Evolutionary conservation across 30 jellyfish, hydroid and myxozoan genomes (phyloP), one percentile per base, ranked within the genome.

Genomic region (Morbakka virulenta): DNA sequence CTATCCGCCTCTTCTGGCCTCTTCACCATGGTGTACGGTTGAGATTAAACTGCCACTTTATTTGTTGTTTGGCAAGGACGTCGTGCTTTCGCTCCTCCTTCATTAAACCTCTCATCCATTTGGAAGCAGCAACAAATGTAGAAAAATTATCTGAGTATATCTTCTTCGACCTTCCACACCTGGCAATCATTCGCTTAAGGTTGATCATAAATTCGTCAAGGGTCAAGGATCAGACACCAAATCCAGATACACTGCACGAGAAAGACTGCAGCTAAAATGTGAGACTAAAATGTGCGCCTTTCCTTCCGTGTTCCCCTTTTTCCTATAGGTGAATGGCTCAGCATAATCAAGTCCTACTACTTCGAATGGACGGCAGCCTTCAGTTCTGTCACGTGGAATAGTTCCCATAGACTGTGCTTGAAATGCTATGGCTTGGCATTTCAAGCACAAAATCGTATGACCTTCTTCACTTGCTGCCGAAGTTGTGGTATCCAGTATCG

Each of bases 1-100:
- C 71, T 71, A 57, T 11, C 24, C 88, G 62, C 83, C 64, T 82
- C 62, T 28, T 61, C 72, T 76, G 88, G 27, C 88, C 88, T 9
- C 84, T 82, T 82, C 88, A 76, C 84, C 88, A 76, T 30, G 88
- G 84, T 12, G 88, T 82, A 20, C 82, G 12, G 34, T 82, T 76
- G 26, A 76, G 83, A 63, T 76, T 76, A 70, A 76, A 76, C 71
- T 76, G 88, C 85, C 88, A 76, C 49, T 21, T 29, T 24, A 76
- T n/a, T n/a, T n/a, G n/a, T n/a, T n/a, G n/a, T n/a, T n/a, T n/a
- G n/a, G n/a, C n/a, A n/a, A n/a, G n/a, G n/a, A n/a, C n/a, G n/a
- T n/a, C n/a, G n/a, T n/a, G n/a, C n/a, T n/a, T n/a, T n/a, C n/a
- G n/a, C n/a, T n/a, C n/a, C n/a, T n/a, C n/a, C n/a, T n/a, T n/a